Percentiles rank a stretch among this genome's conserved stretches.
These are phyloP conservation scores for Catagonus wagneri DNA, from an alignment of 2,113 vertebrate genomes.

Conservation along the genomic window DNA sequence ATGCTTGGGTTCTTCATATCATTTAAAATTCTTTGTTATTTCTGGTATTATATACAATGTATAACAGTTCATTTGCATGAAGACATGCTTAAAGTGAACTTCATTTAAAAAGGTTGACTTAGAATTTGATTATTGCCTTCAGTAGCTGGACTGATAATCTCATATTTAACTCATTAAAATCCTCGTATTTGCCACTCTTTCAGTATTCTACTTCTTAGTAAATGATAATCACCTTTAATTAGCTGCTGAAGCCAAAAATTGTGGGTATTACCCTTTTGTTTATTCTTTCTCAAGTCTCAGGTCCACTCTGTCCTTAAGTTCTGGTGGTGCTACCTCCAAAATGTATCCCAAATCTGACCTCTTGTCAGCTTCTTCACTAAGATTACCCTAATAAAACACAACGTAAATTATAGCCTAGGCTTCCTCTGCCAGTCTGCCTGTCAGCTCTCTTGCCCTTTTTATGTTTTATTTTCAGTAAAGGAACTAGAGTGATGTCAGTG, in stretches of 20 bases:
- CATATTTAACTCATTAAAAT: not conserved
- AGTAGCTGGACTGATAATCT: not conserved
- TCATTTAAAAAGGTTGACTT: not conserved
- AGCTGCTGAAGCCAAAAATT: not conserved
- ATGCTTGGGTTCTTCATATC: conserved; percentile 8
- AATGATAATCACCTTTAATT: not conserved
- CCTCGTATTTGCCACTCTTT: not conserved
- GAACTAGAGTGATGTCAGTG: not conserved
- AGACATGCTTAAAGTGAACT: not conserved
- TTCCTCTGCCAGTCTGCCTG: not conserved
- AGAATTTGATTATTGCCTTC: conserved; percentile 36
- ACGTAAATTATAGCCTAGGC: not conserved
- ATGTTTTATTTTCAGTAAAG: not conserved
- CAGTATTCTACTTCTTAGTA: not conserved
- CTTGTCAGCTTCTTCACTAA: not conserved
- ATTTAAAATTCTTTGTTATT: conserved; percentile 25
- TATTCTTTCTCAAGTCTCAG: not conserved
- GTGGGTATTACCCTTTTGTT: not conserved
- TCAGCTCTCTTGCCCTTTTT: not conserved
- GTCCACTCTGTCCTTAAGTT: not conserved
- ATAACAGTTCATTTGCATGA: conserved; percentile 28
- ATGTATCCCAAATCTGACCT: not conserved
- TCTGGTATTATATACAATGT: not conserved
- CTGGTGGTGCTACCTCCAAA: not conserved
- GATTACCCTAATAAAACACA: not conserved